Base-by-base conservation (phyloP, 2,888 invertebrate species). In the Lasioglossum villosulum region DNA sequence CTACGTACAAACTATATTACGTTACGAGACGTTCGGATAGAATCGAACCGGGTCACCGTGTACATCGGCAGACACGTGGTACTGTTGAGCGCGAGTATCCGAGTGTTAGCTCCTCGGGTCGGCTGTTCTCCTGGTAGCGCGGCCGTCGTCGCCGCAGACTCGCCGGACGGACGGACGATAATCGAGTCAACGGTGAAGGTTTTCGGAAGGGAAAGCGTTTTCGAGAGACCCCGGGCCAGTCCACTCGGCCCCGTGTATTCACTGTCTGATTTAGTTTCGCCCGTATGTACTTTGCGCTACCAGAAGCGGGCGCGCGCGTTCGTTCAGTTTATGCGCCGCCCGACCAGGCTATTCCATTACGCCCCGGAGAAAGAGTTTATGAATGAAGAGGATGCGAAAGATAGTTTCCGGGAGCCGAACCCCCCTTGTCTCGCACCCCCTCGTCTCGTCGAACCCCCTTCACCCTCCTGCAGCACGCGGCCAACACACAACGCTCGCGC, bases 111-210 rank as follows among this genome's bases (percentile, higher is more conserved):
- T 89, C 79, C 86, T 88, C 74, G 73, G 1, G n/a, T 6, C 8
- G 39, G 59, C 78, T 89, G 88, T 52, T 75, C 78, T 45, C 90
- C 89, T 80, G 88, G n/a, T 90, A 84, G 12, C 82, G 39, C 59
- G 48, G 74, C 73, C 87, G 82, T 83, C 83, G 86, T 80, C 56
- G 83, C 83, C 84, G 84, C 81, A 72, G 86, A 88, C 84, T 83
- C 83, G 88, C 86, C 82, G 90, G 88, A 90, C 88, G 84, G 87
- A 90, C 86, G 83, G 88, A 89, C 89, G 79, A 90, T 90, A 90
- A 90, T 86, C 86, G 88, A 89, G 83, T 82, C 74, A 81, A 81
- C 78, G 86, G 68, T 70, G 86, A 87, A 86, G 80, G 86, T 86
- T 87, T 87, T 86, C 75, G 80, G 75, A 72, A 83, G 87, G 84